These are phyloP conservation scores for human DNA, from an alignment of 2,113 vertebrate genomes.

Conservation along the genomic window DNA sequence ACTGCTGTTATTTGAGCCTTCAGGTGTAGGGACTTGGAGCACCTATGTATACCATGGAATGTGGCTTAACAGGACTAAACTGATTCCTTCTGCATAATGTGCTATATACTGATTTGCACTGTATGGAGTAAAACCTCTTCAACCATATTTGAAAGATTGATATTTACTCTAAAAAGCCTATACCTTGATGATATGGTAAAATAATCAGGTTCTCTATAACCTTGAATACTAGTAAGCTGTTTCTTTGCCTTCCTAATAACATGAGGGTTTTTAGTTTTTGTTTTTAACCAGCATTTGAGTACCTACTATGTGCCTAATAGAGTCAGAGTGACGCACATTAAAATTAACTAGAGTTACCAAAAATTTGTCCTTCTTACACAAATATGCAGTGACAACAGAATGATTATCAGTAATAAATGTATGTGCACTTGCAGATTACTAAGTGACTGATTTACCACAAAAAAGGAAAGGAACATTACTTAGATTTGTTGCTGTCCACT, in stretches of 20 bases:
- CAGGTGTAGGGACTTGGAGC: neutral
- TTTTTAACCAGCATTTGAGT: neutral
- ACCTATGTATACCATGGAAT: accelerated
- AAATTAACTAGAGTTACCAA: neutral
- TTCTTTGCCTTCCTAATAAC: neutral
- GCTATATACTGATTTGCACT: accelerated
- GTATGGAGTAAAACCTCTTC: neutral
- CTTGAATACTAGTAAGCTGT: neutral
- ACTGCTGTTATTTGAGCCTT: neutral
- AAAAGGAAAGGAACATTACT: neutral
- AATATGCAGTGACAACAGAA: neutral
- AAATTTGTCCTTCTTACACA: neutral
- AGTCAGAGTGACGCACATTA: neutral
- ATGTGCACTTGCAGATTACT: neutral
- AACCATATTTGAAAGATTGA: neutral
- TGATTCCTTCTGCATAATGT: neutral
- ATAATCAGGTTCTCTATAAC: neutral
- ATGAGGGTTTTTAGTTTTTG: neutral
- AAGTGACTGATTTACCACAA: neutral
- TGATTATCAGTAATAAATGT: neutral
- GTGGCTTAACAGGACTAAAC: neutral
- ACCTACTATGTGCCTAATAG: neutral
- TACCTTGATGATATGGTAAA: neutral
- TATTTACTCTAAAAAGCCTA: neutral
- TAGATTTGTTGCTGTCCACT: neutral